Evolutionary conservation across 2,888 invertebrate species (phyloP).

Genomic region (Caenorhabditis macrosperma): DNA sequence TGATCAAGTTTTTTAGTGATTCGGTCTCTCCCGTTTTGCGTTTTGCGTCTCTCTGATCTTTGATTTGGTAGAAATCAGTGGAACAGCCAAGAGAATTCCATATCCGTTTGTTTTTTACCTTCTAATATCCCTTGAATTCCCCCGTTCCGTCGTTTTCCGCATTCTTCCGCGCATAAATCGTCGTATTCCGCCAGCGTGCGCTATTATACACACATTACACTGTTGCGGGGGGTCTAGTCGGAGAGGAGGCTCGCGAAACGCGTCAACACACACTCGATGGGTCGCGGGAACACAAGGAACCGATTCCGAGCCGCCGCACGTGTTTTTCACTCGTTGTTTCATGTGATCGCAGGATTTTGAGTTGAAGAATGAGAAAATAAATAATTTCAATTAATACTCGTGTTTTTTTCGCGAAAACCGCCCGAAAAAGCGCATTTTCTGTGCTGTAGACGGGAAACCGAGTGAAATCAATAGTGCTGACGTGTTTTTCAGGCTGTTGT

Average conservation of each 20-base stretch:
- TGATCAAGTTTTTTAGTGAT: constrained; percentile 51
- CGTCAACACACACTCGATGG: background rate
- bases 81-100: background rate
- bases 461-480: constrained; percentile 1
- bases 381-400: too few species aligned
- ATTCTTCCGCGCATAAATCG: background rate
- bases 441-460: background rate
- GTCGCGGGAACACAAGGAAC: background rate
- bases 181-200: background rate
- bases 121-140: background rate
- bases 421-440: background rate
- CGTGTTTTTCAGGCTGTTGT: constrained; percentile 21
- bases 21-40: constrained; percentile 12
- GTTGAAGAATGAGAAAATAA: too few species aligned
- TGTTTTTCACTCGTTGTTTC: constrained; percentile 40
- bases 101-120: background rate
- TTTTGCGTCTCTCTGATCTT: background rate
- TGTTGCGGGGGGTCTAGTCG: background rate
- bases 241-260: background rate
- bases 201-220: background rate
- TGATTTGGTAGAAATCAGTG: background rate
- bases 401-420: too few species aligned
- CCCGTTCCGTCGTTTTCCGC: background rate
- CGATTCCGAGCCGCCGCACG: constrained; percentile 20
- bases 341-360: constrained; percentile 44